Evolutionary conservation across 1,140 invertebrate genomes (phyloP), one percentile per base, ranked within the genome.

Genomic region (Drosophila sp.): DNA sequence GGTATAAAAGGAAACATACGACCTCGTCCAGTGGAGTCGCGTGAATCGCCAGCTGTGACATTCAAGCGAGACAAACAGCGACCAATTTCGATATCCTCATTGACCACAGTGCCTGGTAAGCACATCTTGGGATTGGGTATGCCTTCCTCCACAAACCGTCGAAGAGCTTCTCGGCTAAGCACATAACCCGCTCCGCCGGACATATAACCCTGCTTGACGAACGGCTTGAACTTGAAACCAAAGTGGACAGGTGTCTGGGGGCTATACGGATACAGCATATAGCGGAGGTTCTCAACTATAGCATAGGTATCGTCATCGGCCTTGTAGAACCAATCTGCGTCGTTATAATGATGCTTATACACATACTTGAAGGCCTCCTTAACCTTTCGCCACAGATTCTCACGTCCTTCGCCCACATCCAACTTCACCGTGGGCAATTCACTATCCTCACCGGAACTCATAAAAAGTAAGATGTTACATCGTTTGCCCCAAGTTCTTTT

Each of bases 221-320:
- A 68, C 70, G 95, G 97, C 80, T 97, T 97, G 91, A 98, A 98
- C 32, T 95, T 93, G 82, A 96, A 97, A 0, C 97, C 97, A 86
- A 98, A 98, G 91, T 98, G 98, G 0, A 98, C 93, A 0, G 97
- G 95, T 3, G 95, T 94, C 1, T 93, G 93, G 4, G 95, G 91
- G 79, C 95, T 94, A 79, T 97, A 94, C 1, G 95, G 93, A 11
- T 95, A 94, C 29, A 99, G 92, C 95, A 98, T 96, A 82, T 96
- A 97, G 35, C 97, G 93, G 29, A 98, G 93, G 92, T 98, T 98
- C 92, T 98, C 97, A 1, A 98, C 94, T 54, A 98, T 94, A 10
- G 98, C 96, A 91, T 97, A 98, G 4, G 97, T 98, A 90, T 98
- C 97, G 92, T 98, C 97, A 86, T 98, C 97, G 40, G 97, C 97